Conservation (phyloP, 2,888 invertebrate genomes). For the Endomychus coccineus region DNA sequence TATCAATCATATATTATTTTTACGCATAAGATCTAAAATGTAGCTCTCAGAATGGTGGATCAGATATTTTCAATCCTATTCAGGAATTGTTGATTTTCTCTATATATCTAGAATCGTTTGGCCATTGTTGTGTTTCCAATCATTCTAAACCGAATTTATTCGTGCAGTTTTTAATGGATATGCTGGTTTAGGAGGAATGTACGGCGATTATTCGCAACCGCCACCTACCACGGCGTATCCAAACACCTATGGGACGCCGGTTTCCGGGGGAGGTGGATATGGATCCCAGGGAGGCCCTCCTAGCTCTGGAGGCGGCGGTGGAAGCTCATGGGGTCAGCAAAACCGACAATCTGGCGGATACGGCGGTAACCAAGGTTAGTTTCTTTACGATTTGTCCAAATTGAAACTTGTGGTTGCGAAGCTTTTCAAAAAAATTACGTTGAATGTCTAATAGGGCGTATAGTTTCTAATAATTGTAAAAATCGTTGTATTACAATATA, state of each 20-base stretch:
- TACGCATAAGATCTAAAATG: too few species aligned
- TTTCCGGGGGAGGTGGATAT: constrained; percentile 24
- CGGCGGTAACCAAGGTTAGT: constrained; percentile 26
- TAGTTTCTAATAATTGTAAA: too few species aligned
- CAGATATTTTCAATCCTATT: too few species aligned
- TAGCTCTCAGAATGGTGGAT: too few species aligned
- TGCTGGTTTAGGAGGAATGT: constrained; percentile 27
- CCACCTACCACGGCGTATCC: constrained; percentile 34
- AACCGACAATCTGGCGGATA: constrained; percentile 22
- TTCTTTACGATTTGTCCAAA: neutral
- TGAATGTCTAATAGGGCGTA: too few species aligned
- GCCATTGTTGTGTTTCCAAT: too few species aligned
- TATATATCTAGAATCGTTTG: too few species aligned
- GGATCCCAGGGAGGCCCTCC: constrained; percentile 24
- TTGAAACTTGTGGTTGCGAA: constrained; percentile 3
- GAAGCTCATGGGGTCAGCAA: constrained; percentile 10
- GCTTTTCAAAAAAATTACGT: neutral
- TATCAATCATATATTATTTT: too few species aligned
- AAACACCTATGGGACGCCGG: constrained; percentile 26
- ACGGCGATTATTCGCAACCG: constrained; percentile 38
- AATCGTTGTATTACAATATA: too few species aligned
- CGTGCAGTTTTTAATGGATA: too few species aligned
- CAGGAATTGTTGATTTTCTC: too few species aligned
- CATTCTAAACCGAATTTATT: too few species aligned
- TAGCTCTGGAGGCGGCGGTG: constrained; percentile 27